Conservation (phyloP, 2,113 vertebrate genomes). For the Cairina moschata region DNA sequence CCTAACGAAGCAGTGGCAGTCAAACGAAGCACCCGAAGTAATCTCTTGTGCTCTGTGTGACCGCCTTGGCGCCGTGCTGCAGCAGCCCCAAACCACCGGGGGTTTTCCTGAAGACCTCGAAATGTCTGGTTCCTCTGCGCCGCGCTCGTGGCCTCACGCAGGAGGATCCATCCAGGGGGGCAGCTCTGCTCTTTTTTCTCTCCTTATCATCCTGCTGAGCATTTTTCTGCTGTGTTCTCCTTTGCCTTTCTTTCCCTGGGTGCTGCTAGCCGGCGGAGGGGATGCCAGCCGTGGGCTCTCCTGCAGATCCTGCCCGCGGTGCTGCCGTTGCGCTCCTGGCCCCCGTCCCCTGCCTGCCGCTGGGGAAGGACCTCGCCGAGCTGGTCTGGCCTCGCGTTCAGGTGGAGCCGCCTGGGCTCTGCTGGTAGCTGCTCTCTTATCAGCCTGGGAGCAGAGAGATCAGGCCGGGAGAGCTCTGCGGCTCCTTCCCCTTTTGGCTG, state of each 20-base stretch:
- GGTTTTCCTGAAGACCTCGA: not conserved
- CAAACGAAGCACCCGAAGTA: not conserved
- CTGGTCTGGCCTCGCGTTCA: not conserved
- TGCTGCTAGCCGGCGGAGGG: fast-evolving
- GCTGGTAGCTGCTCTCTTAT: not conserved
- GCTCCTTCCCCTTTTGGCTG: not conserved
- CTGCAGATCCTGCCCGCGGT: too few species aligned
- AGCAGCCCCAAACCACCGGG: not conserved
- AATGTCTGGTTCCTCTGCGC: too few species aligned
- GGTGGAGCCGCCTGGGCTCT: not conserved
- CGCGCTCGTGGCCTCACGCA: too few species aligned
- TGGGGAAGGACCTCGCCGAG: not conserved
- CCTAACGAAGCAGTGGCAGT: not conserved
- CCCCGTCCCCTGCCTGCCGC: fast-evolving
- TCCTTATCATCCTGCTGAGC: not conserved
- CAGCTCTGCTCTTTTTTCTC: too few species aligned
- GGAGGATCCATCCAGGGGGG: not conserved
- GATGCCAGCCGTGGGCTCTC: fast-evolving
- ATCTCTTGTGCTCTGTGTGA: not conserved
- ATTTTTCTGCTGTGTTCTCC: not conserved
- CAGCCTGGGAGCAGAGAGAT: not conserved
- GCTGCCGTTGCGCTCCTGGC: fast-evolving
- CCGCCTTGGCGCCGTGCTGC: not conserved
- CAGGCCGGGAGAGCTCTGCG: not conserved
- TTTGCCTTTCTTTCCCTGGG: not conserved